Base-by-base conservation (phyloP, 2,888 invertebrate genomes). In the Erannis defoliaria region DNA sequence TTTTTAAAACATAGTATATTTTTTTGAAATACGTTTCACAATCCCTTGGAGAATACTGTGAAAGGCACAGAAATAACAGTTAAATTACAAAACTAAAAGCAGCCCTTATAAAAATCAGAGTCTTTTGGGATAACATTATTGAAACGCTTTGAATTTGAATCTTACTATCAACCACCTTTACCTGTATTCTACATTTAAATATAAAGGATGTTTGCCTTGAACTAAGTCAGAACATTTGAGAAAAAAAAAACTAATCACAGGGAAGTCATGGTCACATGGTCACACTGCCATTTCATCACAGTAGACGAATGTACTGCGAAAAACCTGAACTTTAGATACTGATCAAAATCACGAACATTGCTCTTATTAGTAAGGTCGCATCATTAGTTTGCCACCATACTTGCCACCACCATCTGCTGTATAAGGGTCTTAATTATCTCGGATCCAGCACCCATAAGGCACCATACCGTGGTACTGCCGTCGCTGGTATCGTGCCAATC, bases 401-500 rank as follows among this genome's bases (percentile, higher is more conserved):
- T 67, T 66, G 66, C 67, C 64, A 67, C 66, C 55, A 55, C 65
- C 67, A 66, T 69, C 66, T 71, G 62, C 60, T 66, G 57, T 63
- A 65, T 64, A 66, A 68, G 64, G 67, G 63, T 69, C 67, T 71
- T 71, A 71, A 69, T 71, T 71, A 70, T 70, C 70, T 63, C 58
- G 60, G 65, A 62, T 67, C 53, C 58, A 57, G 62, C 55, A 58
- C 66, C 67, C 69, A 71, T 72, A 72, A 71, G 71, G 66, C 69
- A 73, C 70, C 66, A 66, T 40, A 40, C 49, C 56, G 59, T 46
- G 56, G 33, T 57, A 64, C 67, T 64, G 70, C 60, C 64, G 64
- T 62, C 40, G 50, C 61, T 72, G 71, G 77, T 85, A 88, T 88
- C 88, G 82, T 77, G 75, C 73, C 77, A 81, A 88, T 88, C 88